Conservation (phyloP, 1,140 invertebrate genomes). For the Ostrea edulis region DNA sequence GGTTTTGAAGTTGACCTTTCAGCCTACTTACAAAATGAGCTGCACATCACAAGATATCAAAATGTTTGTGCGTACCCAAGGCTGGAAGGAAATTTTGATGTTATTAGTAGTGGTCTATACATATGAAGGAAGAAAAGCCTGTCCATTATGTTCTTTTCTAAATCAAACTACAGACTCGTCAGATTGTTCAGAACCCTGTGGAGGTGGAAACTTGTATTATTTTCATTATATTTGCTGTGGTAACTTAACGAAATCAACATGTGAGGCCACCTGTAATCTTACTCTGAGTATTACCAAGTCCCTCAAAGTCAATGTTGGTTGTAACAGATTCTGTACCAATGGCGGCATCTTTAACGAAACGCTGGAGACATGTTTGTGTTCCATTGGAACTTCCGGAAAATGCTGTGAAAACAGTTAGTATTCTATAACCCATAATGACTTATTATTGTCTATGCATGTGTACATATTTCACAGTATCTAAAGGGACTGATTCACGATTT, state of each 20-base stretch:
- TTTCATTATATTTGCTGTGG: conserved; percentile 7
- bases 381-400: not conserved
- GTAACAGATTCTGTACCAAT: not conserved
- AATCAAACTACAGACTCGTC: not conserved
- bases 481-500: no score
- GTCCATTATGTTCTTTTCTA: not conserved
- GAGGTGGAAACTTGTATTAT: not conserved
- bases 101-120: not conserved
- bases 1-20: no score
- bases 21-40: no score
- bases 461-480: not conserved
- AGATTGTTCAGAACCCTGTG: not conserved
- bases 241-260: not conserved
- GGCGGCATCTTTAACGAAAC: not conserved
- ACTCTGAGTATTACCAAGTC: not conserved
- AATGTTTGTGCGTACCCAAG: no score
- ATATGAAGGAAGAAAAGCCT: not conserved
- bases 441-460: not conserved
- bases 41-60: no score
- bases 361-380: not conserved
- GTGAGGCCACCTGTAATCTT: not conserved
- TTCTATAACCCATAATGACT: not conserved
- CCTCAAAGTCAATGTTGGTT: not conserved
- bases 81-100: not conserved
- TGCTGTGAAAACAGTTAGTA: not conserved